Conservation (phyloP, 2,888 invertebrate species). For the Amiota communis region DNA sequence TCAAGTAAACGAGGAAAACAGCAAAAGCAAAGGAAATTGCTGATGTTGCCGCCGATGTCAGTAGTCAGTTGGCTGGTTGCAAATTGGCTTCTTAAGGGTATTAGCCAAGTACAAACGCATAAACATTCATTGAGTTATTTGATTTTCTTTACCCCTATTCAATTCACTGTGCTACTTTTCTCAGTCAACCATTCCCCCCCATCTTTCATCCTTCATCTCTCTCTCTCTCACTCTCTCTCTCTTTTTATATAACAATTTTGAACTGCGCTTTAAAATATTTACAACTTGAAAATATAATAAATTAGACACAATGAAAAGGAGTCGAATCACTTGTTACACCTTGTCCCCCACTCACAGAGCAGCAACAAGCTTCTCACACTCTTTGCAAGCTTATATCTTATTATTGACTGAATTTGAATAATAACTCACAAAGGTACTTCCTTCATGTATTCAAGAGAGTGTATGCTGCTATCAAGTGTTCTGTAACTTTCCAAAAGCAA, state of each 20-base stretch:
- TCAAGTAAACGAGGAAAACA: too few relatives aligned
- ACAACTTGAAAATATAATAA: constrained; percentile 40
- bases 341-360: background rate
- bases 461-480: too few relatives aligned
- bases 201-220: too few relatives aligned
- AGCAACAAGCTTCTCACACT: background rate
- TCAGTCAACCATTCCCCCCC: too few relatives aligned
- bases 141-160: too few relatives aligned
- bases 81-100: constrained; percentile 12
- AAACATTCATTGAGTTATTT: background rate
- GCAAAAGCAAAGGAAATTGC: too few relatives aligned
- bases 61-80: background rate
- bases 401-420: constrained; percentile 67
- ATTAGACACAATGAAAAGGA: background rate
- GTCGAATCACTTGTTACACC: background rate
- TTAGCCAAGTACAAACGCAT: constrained; percentile 12
- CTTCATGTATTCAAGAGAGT: too few relatives aligned
- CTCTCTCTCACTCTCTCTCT: too few relatives aligned
- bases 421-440: constrained; percentile 62
- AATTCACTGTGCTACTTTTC: too few relatives aligned
- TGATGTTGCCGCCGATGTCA: too few relatives aligned
- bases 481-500: too few relatives aligned
- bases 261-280: constrained; percentile 55
- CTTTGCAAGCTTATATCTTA: constrained; percentile 49
- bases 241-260: constrained; percentile 46